A percentile compares a stretch with the other conserved stretches of the same genome.
Conservation (phyloP, 1,140 invertebrate species). For the Sitobion miscanthi region DNA sequence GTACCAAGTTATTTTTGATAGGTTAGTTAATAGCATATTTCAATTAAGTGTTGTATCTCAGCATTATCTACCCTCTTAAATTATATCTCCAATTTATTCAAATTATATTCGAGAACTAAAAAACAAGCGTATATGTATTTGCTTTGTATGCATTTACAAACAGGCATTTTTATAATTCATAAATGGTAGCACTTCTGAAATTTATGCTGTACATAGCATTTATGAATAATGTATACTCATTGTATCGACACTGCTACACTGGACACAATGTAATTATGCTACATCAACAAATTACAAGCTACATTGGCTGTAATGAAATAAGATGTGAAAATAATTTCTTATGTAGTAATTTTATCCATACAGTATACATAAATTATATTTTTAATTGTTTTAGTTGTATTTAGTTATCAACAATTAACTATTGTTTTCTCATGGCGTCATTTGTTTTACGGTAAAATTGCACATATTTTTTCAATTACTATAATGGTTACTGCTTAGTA, state of each 20-base stretch:
- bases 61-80: neutral
- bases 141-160: neutral
- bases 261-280: neutral
- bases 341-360: neutral
- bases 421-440: slow-evolving; percentile 20
- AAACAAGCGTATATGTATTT: neutral
- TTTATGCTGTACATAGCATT: neutral
- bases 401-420: neutral
- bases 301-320: neutral
- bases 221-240: slow-evolving; percentile 9
- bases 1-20: neutral
- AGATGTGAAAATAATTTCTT: neutral
- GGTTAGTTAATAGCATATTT: neutral
- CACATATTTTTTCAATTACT: slow-evolving; percentile 2
- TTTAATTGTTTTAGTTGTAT: neutral
- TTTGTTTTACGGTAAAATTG: slow-evolving; percentile 41
- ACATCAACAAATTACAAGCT: neutral
- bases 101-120: neutral
- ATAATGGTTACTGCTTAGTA: neutral
- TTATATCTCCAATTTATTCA: neutral
- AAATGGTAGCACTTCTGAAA: neutral
- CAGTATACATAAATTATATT: neutral
- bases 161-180: neutral
- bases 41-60: neutral
- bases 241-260: neutral